Conservation (phyloP, 1,140 invertebrate genomes). For the Brachionus paranguensis region DNA sequence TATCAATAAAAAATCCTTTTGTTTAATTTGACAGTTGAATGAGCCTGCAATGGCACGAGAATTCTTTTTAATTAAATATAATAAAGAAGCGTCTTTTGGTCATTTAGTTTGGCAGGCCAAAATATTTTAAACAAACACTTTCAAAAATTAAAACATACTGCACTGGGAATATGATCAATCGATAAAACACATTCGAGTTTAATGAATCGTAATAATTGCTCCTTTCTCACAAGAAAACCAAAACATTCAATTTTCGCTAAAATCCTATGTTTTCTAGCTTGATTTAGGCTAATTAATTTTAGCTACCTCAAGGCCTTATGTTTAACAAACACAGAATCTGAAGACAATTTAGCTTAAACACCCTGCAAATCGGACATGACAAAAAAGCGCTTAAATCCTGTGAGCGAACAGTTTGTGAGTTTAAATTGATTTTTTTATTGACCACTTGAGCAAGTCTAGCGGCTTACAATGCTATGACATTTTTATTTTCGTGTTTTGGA, state of each 20-base stretch:
- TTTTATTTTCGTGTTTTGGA: slow-evolving; percentile 36
- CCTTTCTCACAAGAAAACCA: slow-evolving; percentile 9
- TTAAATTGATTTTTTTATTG: slow-evolving; percentile 8
- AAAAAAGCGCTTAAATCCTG: background rate
- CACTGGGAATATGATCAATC: background rate
- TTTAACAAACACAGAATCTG: background rate
- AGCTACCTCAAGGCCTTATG: slow-evolving; percentile 20
- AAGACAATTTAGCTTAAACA: background rate
- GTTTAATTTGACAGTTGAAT: slow-evolving; percentile 20
- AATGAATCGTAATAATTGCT: slow-evolving; percentile 31
- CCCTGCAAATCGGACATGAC: background rate
- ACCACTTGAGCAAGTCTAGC: slow-evolving; percentile 20
- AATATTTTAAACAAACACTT: slow-evolving; percentile 6
- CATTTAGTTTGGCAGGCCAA: background rate
- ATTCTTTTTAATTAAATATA: slow-evolving; percentile 15
- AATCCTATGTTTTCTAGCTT: background rate
- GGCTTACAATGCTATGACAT: slow-evolving; percentile 4
- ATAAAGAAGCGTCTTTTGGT: slow-evolving; percentile 8
- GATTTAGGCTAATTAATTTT: background rate
- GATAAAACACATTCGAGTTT: slow-evolving; percentile 35
- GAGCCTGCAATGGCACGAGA: background rate
- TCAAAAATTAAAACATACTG: background rate
- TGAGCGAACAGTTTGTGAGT: background rate
- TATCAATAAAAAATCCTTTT: background rate
- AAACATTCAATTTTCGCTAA: background rate